phyloP scores from a whole-genome alignment of 2,888 invertebrate genomes.

The Dendrolimus pini region DNA sequence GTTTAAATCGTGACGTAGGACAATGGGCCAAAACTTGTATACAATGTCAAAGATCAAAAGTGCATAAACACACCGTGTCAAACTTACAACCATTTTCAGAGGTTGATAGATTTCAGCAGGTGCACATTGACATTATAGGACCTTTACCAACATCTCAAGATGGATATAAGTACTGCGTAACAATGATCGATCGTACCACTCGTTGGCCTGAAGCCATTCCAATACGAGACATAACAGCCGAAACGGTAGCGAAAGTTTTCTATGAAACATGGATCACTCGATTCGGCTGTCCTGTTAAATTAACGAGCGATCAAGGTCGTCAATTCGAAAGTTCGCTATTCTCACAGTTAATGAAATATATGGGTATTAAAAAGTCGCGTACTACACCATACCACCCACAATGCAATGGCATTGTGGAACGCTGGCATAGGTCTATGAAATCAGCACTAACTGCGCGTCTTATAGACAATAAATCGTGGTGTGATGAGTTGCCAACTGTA shows the following conservation, averaged over 20 bases:
- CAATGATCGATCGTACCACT: not conserved
- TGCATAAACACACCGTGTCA: slow-evolving; percentile 2
- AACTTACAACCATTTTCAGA: too few species aligned
- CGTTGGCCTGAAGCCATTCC: not conserved
- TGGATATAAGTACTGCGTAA: not conserved
- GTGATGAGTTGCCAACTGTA: not conserved
- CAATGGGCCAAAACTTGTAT: slow-evolving; percentile 9
- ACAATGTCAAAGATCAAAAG: slow-evolving; percentile 7
- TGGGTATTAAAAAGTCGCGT: too few species aligned
- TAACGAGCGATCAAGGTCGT: too few species aligned
- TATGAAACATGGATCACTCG: too few species aligned
- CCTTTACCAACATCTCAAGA: too few species aligned
- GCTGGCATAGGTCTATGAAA: not conserved
- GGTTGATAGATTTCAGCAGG: too few species aligned
- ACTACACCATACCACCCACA: too few species aligned
- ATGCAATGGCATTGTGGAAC: not conserved
- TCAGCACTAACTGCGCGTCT: not conserved
- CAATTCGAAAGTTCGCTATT: too few species aligned
- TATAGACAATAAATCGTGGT: not conserved
- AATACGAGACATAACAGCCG: not conserved
- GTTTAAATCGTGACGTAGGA: slow-evolving; percentile 9
- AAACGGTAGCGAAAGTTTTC: not conserved
- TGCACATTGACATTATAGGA: too few species aligned
- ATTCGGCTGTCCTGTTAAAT: too few species aligned
- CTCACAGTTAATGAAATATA: too few species aligned